Conservation (phyloP, 2,888 invertebrate species). For the Cataglyphis livida region DNA sequence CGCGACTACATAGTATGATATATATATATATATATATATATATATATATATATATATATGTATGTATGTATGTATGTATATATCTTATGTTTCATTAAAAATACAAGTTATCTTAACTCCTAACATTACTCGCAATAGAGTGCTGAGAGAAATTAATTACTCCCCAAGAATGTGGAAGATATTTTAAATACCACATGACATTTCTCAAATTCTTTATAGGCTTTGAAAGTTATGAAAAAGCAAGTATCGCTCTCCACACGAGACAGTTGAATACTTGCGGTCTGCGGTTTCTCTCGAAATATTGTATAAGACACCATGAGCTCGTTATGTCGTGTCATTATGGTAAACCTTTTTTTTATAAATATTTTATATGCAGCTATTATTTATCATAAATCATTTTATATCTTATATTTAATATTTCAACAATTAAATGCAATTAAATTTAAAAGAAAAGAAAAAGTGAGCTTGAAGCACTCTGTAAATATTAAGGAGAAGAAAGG, state of each 20-base stretch:
- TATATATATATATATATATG: too few relatives aligned
- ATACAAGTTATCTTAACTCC: slow-evolving; percentile 7
- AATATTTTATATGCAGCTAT: not conserved
- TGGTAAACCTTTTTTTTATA: not conserved
- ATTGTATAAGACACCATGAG: not conserved
- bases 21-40: too few relatives aligned
- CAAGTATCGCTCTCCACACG: slow-evolving; percentile 6
- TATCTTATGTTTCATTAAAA: slow-evolving; percentile 2
- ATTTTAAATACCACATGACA: slow-evolving; percentile 1
- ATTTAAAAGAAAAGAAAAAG: not conserved
- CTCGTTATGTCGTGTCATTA: not conserved
- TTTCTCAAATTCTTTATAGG: slow-evolving; percentile 11
- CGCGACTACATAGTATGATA: slow-evolving; percentile 15
- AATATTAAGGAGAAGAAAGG: slow-evolving; percentile 27
- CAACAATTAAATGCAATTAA: not conserved
- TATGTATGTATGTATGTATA: not conserved
- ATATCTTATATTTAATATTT: not conserved
- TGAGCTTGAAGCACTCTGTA: not conserved
- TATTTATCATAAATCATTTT: not conserved
- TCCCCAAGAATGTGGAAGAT: not conserved
- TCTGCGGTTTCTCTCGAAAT: slow-evolving; percentile 33
- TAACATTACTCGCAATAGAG: slow-evolving; percentile 20
- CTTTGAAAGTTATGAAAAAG: slow-evolving; percentile 4
- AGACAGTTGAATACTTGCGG: slow-evolving; percentile 30
- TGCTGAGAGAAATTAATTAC: slow-evolving; percentile 25